These are phyloP conservation scores for Trypoxylus dichotomus DNA, from an alignment of 1,140 invertebrate species.

Conservation along the genomic window DNA sequence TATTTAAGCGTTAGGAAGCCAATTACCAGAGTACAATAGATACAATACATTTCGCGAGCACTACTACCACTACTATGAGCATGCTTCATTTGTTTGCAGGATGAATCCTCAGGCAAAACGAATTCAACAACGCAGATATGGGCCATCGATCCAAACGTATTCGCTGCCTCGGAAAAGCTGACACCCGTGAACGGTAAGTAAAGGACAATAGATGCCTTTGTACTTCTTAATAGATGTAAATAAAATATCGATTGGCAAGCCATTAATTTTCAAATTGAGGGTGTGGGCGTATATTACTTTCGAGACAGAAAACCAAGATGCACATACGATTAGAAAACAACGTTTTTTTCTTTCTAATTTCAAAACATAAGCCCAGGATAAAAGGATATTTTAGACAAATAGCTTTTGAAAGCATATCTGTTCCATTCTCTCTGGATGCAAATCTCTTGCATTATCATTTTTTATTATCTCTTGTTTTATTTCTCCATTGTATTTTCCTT, in stretches of 20 bases:
- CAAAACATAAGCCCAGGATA: too few relatives aligned
- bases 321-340: too few relatives aligned
- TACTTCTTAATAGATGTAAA: not conserved
- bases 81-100: slow-evolving; percentile 16
- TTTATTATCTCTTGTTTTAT: too few relatives aligned
- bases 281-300: not conserved
- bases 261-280: not conserved
- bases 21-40: not conserved
- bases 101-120: slow-evolving; percentile 8
- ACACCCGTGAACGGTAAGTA: slow-evolving; percentile 36
- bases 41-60: not conserved
- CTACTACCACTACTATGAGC: not conserved
- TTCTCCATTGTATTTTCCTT: too few relatives aligned
- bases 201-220: not conserved
- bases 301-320: too few relatives aligned
- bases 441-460: too few relatives aligned
- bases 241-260: not conserved
- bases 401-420: too few relatives aligned
- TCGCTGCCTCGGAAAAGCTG: slow-evolving; percentile 35
- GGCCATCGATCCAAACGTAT: slow-evolving; percentile 43
- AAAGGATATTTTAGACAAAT: too few relatives aligned
- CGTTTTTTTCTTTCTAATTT: too few relatives aligned
- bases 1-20: not conserved
- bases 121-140: slow-evolving; percentile 39
- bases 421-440: too few relatives aligned